These are phyloP conservation scores for Drosophila simulans DNA, from an alignment of 1,140 invertebrate genomes.

Conservation along the genomic window DNA sequence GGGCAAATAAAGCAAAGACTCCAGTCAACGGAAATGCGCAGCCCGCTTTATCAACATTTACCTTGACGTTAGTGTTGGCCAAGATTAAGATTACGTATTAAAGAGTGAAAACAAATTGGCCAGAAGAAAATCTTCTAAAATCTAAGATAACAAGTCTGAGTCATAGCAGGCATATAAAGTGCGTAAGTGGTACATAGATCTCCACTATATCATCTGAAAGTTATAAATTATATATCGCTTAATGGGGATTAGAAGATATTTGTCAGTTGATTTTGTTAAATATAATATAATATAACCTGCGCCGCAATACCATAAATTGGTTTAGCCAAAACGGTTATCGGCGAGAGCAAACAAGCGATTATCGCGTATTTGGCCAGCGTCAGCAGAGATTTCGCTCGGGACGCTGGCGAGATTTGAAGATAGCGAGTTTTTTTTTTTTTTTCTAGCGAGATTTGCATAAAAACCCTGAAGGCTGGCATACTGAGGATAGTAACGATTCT, in stretches of 20 bases:
- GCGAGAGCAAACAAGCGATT: conserved; percentile 60
- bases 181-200: not conserved
- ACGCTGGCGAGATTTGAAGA: conserved; percentile 5
- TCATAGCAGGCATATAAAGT: conserved; percentile 4
- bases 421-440: conserved; percentile 3
- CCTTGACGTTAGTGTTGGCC: conserved; percentile 40
- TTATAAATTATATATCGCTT: not conserved
- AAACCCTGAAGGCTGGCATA: conserved; percentile 21
- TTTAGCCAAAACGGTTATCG: conserved; percentile 56
- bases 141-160: conserved; percentile 4
- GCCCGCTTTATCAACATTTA: conserved; percentile 54
- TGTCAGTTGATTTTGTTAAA: not conserved
- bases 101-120: conserved; percentile 24
- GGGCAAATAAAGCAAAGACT: conserved; percentile 70
- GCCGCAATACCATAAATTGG: conserved; percentile 79
- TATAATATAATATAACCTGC: conserved; percentile 8
- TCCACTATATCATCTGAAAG: not conserved
- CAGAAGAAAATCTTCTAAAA: conserved; percentile 1
- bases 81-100: conserved; percentile 57
- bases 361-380: conserved; percentile 66
- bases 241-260: not conserved
- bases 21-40: conserved; percentile 76
- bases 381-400: conserved; percentile 45
- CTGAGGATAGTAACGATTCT: conserved; percentile 74
- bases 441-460: conserved; percentile 43